These are phyloP conservation scores for Porites lobata DNA, from an alignment of 92 coral and sea anemone species.

Conservation along the genomic window DNA sequence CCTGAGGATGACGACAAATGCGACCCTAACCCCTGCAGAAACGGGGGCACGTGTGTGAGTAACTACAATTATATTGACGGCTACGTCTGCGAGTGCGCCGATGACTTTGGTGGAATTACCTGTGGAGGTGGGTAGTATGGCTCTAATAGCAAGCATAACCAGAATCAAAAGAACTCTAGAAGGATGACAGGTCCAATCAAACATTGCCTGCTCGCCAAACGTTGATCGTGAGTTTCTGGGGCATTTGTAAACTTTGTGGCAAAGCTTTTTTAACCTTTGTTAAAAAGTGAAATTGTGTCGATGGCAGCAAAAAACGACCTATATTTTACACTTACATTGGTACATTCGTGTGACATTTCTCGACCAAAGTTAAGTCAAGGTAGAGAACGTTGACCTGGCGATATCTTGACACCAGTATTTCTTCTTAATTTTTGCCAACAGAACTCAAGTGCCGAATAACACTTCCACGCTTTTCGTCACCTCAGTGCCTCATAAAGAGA, in stretches of 20 bases:
- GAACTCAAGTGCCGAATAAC: slow-evolving; percentile 83
- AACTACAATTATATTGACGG: slow-evolving; percentile 85
- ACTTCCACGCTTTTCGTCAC: slow-evolving; percentile 77
- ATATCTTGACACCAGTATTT: not conserved
- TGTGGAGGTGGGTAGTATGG: slow-evolving; percentile 74
- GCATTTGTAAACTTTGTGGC: too few species aligned
- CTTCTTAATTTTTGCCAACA: slow-evolving; percentile 15
- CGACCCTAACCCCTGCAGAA: slow-evolving; percentile 75
- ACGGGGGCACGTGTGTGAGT: slow-evolving; percentile 81
- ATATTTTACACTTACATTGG: too few species aligned
- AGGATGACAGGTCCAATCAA: not conserved
- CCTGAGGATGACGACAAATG: slow-evolving; percentile 33
- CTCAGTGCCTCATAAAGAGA: slow-evolving; percentile 74
- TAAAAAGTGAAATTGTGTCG: too few species aligned
- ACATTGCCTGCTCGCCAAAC: too few species aligned
- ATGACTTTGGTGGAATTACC: slow-evolving; percentile 88
- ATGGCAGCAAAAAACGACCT: too few species aligned
- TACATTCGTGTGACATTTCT: too few species aligned
- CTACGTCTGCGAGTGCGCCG: slow-evolving; percentile 82
- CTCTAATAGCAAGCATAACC: not conserved
- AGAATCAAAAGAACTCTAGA: not conserved
- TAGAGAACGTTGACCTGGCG: not conserved
- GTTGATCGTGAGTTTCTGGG: too few species aligned
- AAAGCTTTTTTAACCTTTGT: too few species aligned
- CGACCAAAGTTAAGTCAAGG: too few species aligned